These are phyloP conservation scores for Pogonomyrmex barbatus DNA, from an alignment of 1,140 invertebrate genomes.

Conservation along the genomic window DNA sequence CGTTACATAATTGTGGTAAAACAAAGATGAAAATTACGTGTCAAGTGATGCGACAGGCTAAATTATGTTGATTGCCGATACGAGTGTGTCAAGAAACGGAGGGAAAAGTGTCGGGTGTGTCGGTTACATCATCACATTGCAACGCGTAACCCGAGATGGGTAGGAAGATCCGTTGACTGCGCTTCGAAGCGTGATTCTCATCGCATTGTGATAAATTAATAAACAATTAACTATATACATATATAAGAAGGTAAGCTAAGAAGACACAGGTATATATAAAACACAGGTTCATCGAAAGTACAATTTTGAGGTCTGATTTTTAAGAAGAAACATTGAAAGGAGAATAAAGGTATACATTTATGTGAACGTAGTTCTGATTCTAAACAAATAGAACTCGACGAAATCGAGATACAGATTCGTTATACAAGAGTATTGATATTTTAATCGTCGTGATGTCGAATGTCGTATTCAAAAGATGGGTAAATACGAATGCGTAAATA, in stretches of 20 bases:
- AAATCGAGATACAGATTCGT: background rate
- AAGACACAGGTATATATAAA: background rate
- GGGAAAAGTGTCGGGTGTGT: conserved; percentile 54
- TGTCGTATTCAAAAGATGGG: too few species aligned
- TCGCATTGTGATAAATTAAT: conserved; percentile 1
- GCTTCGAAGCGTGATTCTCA: background rate
- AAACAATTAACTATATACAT: background rate
- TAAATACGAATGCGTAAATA: too few species aligned
- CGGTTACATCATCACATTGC: conserved; percentile 51
- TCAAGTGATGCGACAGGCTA: conserved; percentile 38
- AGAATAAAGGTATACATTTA: background rate
- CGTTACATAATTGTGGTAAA: conserved; percentile 27
- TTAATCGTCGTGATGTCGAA: background rate
- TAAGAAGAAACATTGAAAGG: background rate
- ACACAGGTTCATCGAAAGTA: background rate
- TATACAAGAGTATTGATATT: background rate
- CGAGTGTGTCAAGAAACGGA: conserved; percentile 29
- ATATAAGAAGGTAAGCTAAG: background rate
- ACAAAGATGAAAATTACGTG: conserved; percentile 56
- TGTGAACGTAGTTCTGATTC: background rate
- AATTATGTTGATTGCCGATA: conserved; percentile 62
- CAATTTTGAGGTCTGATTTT: background rate
- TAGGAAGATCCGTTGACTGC: conserved; percentile 25
- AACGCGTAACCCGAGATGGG: conserved; percentile 41
- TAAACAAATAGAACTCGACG: background rate